Evolutionary conservation across 2,888 invertebrate genomes (phyloP).

Genomic region (Drosophila yooni): DNA sequence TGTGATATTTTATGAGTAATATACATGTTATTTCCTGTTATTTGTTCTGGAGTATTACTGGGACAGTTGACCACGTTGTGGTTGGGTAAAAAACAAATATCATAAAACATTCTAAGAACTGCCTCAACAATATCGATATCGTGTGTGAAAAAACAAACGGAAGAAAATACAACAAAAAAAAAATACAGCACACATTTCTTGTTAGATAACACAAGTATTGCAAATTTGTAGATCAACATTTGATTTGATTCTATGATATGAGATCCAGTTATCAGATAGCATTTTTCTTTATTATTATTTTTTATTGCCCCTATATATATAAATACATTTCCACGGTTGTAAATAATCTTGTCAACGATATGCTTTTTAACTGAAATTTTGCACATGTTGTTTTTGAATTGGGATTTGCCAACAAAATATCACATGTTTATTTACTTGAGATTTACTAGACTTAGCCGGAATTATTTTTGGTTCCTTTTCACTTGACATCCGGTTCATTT

Average conservation of each 20-base stretch:
- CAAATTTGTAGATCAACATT: constrained; percentile 1
- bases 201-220: constrained; percentile 20
- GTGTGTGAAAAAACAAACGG: not conserved
- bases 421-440: constrained; percentile 6
- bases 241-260: constrained; percentile 43
- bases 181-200: constrained; percentile 3
- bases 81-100: not conserved
- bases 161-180: not conserved
- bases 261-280: constrained; percentile 25
- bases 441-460: not conserved
- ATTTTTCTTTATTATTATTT: constrained; percentile 7
- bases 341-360: constrained; percentile 30
- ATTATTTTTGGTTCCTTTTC: not conserved
- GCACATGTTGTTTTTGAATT: constrained; percentile 31
- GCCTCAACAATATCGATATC: constrained; percentile 23
- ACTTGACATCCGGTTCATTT: not conserved
- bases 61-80: constrained; percentile 23
- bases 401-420: constrained; percentile 5
- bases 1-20: constrained; percentile 42
- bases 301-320: constrained; percentile 15
- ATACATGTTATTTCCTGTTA: constrained; percentile 61
- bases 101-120: constrained; percentile 33
- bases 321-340: constrained; percentile 17
- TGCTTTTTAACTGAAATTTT: constrained; percentile 12
- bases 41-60: constrained; percentile 9